Conservation (phyloP, 2,797 vertebrate genomes). For the Pangasius krempfi region DNA sequence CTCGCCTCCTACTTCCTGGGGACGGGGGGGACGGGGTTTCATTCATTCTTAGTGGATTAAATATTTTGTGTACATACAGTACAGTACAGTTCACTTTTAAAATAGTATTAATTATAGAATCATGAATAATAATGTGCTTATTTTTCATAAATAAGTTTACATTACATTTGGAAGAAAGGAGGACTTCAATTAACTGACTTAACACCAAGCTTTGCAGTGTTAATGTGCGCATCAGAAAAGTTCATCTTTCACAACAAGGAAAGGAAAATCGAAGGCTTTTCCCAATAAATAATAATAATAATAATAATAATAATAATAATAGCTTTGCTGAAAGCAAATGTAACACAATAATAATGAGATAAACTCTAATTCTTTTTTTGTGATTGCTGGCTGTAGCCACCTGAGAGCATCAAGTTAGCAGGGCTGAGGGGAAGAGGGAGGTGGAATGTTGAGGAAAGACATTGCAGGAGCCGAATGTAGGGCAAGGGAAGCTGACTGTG, state of each 20-base stretch:
- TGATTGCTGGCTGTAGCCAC: conserved; percentile 77
- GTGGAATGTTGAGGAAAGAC: conserved; percentile 68
- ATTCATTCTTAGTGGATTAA: conserved; percentile 65
- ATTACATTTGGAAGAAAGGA: conserved; percentile 66
- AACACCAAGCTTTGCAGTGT: conserved; percentile 55
- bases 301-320: conserved; percentile 63
- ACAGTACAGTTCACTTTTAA: conserved; percentile 60
- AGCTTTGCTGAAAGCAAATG: conserved; percentile 74
- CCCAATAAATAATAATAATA: conserved; percentile 74
- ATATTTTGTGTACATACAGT: conserved; percentile 55
- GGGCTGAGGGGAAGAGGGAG: conserved; percentile 65
- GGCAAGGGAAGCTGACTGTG: conserved; percentile 55
- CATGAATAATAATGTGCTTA: conserved; percentile 75
- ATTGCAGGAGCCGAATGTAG: conserved; percentile 38
- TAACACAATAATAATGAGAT: conserved; percentile 76
- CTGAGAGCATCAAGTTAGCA: conserved; percentile 85
- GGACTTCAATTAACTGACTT: background rate
- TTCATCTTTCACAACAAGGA: conserved; percentile 56
- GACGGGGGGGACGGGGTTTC: conserved; percentile 49
- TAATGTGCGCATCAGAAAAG: conserved; percentile 56
- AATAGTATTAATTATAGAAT: conserved; percentile 69
- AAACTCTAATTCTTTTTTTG: conserved; percentile 56
- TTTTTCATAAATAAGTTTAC: conserved; percentile 59
- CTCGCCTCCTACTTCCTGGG: conserved; percentile 63
- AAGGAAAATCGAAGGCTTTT: conserved; percentile 57